Conservation (phyloP, 2,113 vertebrate genomes). For the Cyprinodon variegatus region DNA sequence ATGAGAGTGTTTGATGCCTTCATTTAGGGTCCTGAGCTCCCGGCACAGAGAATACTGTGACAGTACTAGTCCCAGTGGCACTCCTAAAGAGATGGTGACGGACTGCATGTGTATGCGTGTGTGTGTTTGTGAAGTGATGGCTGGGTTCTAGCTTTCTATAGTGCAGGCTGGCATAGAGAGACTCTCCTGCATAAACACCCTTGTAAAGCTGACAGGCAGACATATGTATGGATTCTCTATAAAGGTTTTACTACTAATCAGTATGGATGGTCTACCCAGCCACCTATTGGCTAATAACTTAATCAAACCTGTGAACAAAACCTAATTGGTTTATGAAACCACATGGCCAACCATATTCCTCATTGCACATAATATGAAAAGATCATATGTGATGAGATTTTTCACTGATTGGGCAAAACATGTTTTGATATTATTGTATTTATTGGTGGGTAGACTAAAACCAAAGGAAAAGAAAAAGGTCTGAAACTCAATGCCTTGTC, state of each 20-base stretch:
- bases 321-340: too few relatives aligned
- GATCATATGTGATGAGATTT: background rate
- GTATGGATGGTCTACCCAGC: conserved; percentile 61
- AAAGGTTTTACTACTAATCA: conserved; percentile 80
- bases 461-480: too few relatives aligned
- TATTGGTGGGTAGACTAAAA: too few relatives aligned
- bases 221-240: conserved; percentile 76
- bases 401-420: too few relatives aligned
- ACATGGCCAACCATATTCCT: conserved; percentile 3
- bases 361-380: conserved; percentile 2
- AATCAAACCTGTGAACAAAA: conserved; percentile 30
- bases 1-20: conserved; percentile 81
- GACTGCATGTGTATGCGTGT: conserved; percentile 38
- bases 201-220: conserved; percentile 77
- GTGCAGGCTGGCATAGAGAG: conserved; percentile 60
- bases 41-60: conserved; percentile 64
- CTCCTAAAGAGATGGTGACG: conserved; percentile 62
- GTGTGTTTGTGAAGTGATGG: conserved; percentile 26
- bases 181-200: conserved; percentile 63
- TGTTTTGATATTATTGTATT: too few relatives aligned
- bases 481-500: too few relatives aligned
- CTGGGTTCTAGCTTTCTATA: conserved; percentile 54
- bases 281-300: conserved; percentile 43
- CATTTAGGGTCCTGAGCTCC: conserved; percentile 77
- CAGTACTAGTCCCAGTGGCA: conserved; percentile 73